A percentile compares a stretch with the other conserved stretches of the same genome.
phyloP scores from a whole-genome alignment of 2,797 vertebrate species.

The Pseudochromis fuscus region DNA sequence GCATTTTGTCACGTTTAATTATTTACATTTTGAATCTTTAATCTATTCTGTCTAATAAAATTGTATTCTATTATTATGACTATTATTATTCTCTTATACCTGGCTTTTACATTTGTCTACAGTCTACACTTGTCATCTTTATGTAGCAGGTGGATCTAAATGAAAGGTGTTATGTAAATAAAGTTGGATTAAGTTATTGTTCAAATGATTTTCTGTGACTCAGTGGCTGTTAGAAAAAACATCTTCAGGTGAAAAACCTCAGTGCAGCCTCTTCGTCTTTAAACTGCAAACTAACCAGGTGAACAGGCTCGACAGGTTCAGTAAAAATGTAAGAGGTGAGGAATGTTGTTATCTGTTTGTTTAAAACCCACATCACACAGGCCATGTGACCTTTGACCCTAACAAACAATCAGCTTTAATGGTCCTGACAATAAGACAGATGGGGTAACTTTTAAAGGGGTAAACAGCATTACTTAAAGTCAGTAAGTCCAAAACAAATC shows the following conservation, averaged over 20 bases:
- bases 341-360: conserved; percentile 64
- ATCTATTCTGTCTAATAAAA: no score
- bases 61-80: no score
- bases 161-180: no score
- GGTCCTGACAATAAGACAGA: conserved; percentile 11
- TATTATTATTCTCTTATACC: no score
- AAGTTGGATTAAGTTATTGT: no score
- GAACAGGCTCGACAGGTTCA: neutral
- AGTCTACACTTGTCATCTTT: no score
- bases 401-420: conserved; percentile 26
- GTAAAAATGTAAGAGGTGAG: conserved; percentile 10
- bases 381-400: conserved; percentile 59
- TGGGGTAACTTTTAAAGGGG: conserved; percentile 10
- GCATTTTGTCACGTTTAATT: no score
- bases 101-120: no score
- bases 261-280: neutral
- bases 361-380: conserved; percentile 20
- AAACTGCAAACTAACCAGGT: neutral
- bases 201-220: neutral
- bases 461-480: neutral
- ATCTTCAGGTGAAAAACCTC: neutral
- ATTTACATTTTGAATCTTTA: no score
- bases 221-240: neutral
- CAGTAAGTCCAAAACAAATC: neutral
- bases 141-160: no score